A percentile compares a stretch with the other conserved stretches of the same genome.
phyloP scores from a whole-genome alignment of 2,888 invertebrate genomes.

The Pseudeuparius sepicola region DNA sequence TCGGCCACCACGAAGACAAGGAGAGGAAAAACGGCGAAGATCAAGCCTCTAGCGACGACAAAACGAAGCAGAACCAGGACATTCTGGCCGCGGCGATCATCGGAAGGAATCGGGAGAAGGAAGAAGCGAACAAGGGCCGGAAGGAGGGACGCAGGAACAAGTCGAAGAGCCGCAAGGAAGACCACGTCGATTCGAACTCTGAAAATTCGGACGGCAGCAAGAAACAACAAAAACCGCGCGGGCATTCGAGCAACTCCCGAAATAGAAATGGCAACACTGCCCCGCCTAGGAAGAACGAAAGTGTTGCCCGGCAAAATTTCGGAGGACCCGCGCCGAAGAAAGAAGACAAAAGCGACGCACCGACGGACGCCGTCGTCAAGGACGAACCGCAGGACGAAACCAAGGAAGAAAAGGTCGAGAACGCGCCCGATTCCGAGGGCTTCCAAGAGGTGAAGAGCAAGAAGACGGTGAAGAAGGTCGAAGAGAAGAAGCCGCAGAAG shows the following conservation, averaged over 20 bases:
- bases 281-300: slow-evolving; percentile 28
- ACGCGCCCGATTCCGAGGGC: slow-evolving; percentile 52
- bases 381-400: slow-evolving; percentile 25
- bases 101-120: slow-evolving; percentile 22
- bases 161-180: slow-evolving; percentile 30
- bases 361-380: slow-evolving; percentile 31
- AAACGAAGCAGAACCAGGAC: slow-evolving; percentile 56
- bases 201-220: slow-evolving; percentile 59
- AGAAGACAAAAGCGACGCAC: slow-evolving; percentile 40
- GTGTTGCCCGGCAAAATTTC: slow-evolving; percentile 1
- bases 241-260: slow-evolving; percentile 12
- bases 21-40: slow-evolving; percentile 31
- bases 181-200: slow-evolving; percentile 66
- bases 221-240: slow-evolving; percentile 15
- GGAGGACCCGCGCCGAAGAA: slow-evolving; percentile 26
- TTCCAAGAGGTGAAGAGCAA: slow-evolving; percentile 80
- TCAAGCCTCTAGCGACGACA: slow-evolving; percentile 40
- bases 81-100: slow-evolving; percentile 56
- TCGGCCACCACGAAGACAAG: slow-evolving; percentile 41
- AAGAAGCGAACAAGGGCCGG: slow-evolving; percentile 21
- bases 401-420: slow-evolving; percentile 33
- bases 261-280: slow-evolving; percentile 22
- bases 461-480: slow-evolving; percentile 46
- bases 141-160: slow-evolving; percentile 32
- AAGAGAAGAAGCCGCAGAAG: slow-evolving; percentile 35